Evolutionary conservation across 2,113 vertebrate genomes (phyloP), one percentile per base, ranked within the genome.

Genomic region (Lepisosteus osseus): DNA sequence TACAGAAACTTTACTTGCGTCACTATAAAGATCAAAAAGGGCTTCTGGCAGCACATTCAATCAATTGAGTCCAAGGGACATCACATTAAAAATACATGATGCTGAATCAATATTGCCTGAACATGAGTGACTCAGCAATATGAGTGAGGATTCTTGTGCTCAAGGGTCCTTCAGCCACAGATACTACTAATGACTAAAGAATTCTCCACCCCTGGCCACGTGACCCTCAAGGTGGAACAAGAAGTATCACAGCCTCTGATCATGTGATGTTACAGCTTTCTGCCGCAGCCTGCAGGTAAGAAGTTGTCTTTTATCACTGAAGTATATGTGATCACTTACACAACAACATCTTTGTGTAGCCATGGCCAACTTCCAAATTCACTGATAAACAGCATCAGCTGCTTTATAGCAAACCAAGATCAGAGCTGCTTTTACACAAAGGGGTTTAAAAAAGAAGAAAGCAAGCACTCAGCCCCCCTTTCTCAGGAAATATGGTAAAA

Each of bases 361-460:
- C 3, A 17, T 67, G 71, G 71, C 65, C 15, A 41, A 55, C 54
- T 11, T 62, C 64, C 65, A 61, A 17, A 40, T 11, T 2, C 8
- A 29, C 55, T 8, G 55, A 59, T 67, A 67, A 67, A 61, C 54
- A 62, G 54, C 41, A 47, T 73, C 71, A 73, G 71, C 65, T 73
- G 71, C 65, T 51, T 73, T 29, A n/a, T 15, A 41, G 9, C 41
- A 66, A 41, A 42, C 65, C 56, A 15, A 73, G 54, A 51, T 67
- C 65, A 54, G 64, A 67, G 64, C 54, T n/a, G 47, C 54, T 9
- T n/a, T 17, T 47, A 51, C 47, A 51, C 47, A 51, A 5, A 29
- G 29, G 29, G 29, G 29, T 29, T 29, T 29, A 29, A 29, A 29
- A 29, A 29, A 51, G 5, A 51, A 5, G 9, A 51, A 51, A 6